Base-by-base conservation (phyloP, 2,797 vertebrate genomes). In the Erethizon dorsatum region DNA sequence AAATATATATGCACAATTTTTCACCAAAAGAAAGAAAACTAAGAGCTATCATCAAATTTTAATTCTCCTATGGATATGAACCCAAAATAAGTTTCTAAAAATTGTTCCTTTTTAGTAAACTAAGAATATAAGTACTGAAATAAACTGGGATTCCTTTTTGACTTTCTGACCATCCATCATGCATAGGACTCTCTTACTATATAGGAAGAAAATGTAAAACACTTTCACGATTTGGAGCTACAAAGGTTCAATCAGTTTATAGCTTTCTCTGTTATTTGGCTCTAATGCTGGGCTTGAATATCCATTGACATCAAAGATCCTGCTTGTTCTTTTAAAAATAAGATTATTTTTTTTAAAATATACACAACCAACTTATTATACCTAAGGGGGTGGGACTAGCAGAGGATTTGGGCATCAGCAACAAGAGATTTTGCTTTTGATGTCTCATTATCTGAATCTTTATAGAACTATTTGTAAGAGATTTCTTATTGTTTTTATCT, bases 11-110 rank as follows among this genome's bases (percentile, higher is more conserved):
- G n/a, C 59, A 4, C 3, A 24, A 47, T 77, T 87, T 73, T 67
- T 63, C 54, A 3, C 28, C 56, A 3, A 69, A 5, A 20, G 3
- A 78, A 91, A 61, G 5, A 82, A 92, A 4, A 82, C 41, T 80
- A 14, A 92, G 50, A 65, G 14, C n/a, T 85, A 45, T 93, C 67
- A 45, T 61, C 28, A 82, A 86, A 94, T 93, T 83, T n/a, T 79
- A 80, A 93, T 79, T 79, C 20, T 86, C 2, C 28, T 18, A 54
- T 69, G 12, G 3, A 79, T 78, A 24, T 56, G n/a, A 92, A 92
- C 13, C 90, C 56, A 80, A 22, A 24, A 37, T 78, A 69, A 52
- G 52, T 17, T 89, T 61, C 18, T 52, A 33, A 77, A 79, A 92
- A 80, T 37, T 31, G 4, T 15, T 75, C 0, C 9, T 75, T 79